Evolutionary conservation across 2,113 vertebrate species (phyloP).

Genomic region (Capreolus pygargus): DNA sequence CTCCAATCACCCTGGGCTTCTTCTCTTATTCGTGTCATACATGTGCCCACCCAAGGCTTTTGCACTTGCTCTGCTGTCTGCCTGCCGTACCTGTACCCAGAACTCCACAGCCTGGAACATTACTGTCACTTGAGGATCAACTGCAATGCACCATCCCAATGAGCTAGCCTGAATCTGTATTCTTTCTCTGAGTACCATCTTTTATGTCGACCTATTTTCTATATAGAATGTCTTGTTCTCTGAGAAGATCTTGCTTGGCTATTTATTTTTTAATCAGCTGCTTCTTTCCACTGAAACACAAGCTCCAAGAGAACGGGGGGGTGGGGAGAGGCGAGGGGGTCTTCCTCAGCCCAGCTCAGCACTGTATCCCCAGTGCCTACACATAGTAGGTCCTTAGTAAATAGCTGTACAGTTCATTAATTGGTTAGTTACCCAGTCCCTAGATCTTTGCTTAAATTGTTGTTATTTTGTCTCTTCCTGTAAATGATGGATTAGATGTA

Average conservation of each 20-base stretch:
- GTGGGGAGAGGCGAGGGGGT: not conserved
- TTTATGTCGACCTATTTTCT: not conserved
- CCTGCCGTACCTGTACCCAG: not conserved
- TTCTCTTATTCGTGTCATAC: not conserved
- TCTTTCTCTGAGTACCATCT: not conserved
- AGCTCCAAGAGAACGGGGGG: not conserved
- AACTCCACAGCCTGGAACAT: not conserved
- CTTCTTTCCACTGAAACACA: not conserved
- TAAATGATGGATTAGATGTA: not conserved
- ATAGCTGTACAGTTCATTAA: not conserved
- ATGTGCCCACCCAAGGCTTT: not conserved
- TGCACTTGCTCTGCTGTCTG: not conserved
- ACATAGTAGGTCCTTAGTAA: not conserved
- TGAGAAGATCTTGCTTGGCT: not conserved
- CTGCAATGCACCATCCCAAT: not conserved
- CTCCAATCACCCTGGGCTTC: too few species aligned
- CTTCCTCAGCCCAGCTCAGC: not conserved
- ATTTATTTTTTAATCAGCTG: not conserved
- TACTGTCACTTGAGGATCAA: not conserved
- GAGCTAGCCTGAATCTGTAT: not conserved
- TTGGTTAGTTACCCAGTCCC: not conserved
- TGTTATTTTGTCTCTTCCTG: not conserved
- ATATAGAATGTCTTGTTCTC: not conserved
- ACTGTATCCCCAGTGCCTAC: not conserved
- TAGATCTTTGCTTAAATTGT: not conserved